Percentiles rank a stretch among this genome's conserved stretches.
phyloP scores from a whole-genome alignment of 2,797 vertebrate species.

The Parauchenoglanis punctatus region DNA sequence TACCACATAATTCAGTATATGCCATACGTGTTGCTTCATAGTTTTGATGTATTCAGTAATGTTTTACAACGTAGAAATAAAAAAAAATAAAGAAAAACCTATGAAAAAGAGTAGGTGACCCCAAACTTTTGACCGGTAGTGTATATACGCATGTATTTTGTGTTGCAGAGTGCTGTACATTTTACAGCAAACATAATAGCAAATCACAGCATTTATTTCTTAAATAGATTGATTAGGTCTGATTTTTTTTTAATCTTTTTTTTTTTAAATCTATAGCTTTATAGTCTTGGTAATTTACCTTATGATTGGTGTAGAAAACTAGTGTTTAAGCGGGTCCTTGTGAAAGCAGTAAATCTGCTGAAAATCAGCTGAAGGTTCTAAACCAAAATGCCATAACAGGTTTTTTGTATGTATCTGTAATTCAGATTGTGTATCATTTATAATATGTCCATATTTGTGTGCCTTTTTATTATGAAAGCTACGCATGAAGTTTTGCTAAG shows the following conservation, averaged over 20 bases:
- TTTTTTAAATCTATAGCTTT: background rate
- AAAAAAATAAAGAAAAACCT: too few species aligned
- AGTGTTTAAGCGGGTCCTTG: background rate
- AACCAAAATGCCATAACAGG: background rate
- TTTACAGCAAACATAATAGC: background rate
- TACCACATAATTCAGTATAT: too few species aligned
- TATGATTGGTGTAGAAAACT: background rate
- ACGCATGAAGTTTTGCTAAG: background rate
- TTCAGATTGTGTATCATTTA: background rate
- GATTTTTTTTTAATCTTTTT: background rate
- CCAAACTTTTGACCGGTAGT: too few species aligned
- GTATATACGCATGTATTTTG: too few species aligned
- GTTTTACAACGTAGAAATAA: too few species aligned
- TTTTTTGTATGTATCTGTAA: background rate
- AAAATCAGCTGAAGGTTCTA: background rate
- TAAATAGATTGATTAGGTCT: background rate
- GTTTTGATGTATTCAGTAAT: too few species aligned
- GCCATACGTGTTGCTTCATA: too few species aligned
- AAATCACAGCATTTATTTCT: background rate
- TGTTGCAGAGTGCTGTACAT: too few species aligned
- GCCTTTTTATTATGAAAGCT: background rate
- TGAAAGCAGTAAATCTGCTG: background rate
- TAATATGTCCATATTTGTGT: background rate
- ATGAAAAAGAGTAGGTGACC: too few species aligned
- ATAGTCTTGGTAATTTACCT: background rate